Evolutionary conservation across 2,113 vertebrate genomes (phyloP), one percentile per base, ranked within the genome.

Genomic region (Lucifuga dentata): DNA sequence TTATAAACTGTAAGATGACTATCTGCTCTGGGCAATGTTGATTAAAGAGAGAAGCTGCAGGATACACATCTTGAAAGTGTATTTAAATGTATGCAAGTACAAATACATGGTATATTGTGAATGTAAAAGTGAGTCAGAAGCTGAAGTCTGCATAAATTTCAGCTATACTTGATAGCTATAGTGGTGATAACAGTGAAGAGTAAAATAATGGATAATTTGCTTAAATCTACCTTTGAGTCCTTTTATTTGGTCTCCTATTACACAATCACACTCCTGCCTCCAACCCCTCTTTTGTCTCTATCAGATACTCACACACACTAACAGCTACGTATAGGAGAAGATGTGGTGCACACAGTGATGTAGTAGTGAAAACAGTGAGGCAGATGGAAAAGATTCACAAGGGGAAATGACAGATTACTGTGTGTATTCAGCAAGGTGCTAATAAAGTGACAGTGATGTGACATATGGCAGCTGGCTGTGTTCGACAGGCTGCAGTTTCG

Each of bases 131-230:
- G 48, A 71, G 59, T 49, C 52, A 60, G 16, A 1, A 36, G 32
- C 46, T 60, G 36, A 68, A 81, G 83, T 76, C 51, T 59, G 16
- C 80, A 75, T 76, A 65, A 57, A 76, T 66, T 49, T 48, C 36
- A 45, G 46, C 51, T 39, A 52, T 26, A 59, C 74, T 68, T 59
- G n/a, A n/a, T n/a, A n/a, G n/a, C n/a, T n/a, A n/a, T n/a, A n/a
- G n/a, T n/a, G n/a, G n/a, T n/a, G 68, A 68, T 59, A 86, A 55
- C 57, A 63, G 8, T 44, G 39, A 8, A 20, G 49, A 63, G 38
- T 73, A 51, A 70, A 62, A 75, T 61, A 64, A 45, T 41, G 73
- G 36, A 59, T 13, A 52, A 38, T 68, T 74, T 57, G 58, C 7
- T 76, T 48, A 40, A 40, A 76, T 64, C 64, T 68, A 35, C 45